phyloP scores from a whole-genome alignment of 2,888 invertebrate species.

The Oscheius sp. region DNA sequence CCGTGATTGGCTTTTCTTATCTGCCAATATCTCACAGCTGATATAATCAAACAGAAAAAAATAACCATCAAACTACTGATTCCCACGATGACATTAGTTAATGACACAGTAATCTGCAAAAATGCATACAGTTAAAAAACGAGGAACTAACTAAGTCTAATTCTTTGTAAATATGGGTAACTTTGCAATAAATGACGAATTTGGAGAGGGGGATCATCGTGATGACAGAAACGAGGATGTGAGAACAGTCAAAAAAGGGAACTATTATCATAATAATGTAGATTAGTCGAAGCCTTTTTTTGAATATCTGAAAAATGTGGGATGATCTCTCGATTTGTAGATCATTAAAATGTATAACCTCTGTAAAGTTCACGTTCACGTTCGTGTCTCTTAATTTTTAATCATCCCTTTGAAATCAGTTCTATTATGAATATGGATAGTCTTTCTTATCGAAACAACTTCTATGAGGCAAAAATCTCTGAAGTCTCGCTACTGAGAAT shows the following conservation, averaged over 20 bases:
- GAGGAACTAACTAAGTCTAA: slow-evolving; percentile 1
- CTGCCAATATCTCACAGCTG: not conserved
- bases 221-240: not conserved
- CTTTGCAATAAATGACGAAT: not conserved
- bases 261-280: not conserved
- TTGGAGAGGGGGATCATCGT: not conserved
- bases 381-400: too few relatives aligned
- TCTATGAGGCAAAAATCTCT: too few relatives aligned
- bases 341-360: too few relatives aligned
- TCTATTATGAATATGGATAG: too few relatives aligned
- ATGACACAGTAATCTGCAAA: not conserved
- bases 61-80: not conserved
- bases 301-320: slow-evolving; percentile 6
- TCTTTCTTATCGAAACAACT: too few relatives aligned
- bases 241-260: slow-evolving; percentile 3
- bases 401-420: too few relatives aligned
- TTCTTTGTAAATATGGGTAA: not conserved
- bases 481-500: too few relatives aligned
- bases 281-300: not conserved
- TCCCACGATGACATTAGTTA: not conserved
- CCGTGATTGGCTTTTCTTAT: not conserved
- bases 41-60: not conserved
- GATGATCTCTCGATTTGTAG: too few relatives aligned
- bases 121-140: not conserved
- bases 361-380: too few relatives aligned